Conservation (phyloP, 2,113 vertebrate genomes). For the Varanus salvator region DNA sequence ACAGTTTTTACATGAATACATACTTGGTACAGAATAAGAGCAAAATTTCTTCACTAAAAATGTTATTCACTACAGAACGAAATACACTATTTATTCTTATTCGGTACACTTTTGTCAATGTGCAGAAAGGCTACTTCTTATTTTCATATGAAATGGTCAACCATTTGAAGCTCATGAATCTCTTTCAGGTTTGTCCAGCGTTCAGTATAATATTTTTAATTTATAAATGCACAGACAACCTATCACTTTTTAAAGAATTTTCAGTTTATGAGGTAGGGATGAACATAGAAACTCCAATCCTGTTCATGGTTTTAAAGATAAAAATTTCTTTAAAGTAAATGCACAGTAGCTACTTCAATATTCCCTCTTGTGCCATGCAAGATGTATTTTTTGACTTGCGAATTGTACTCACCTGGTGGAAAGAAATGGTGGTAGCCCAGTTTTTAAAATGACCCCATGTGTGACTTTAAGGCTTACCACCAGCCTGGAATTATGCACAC, state of each 20-base stretch:
- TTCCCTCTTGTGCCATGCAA: not conserved
- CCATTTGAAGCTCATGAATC: not conserved
- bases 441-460: not conserved
- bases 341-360: not conserved
- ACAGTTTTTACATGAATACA: not conserved
- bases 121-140: not conserved
- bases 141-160: no score
- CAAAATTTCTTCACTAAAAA: not conserved
- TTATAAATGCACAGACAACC: not conserved
- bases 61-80: not conserved
- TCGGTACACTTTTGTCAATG: not conserved
- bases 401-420: not conserved
- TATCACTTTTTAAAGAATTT: not conserved
- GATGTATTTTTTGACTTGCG: not conserved
- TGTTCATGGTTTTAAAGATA: not conserved
- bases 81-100: not conserved
- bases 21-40: not conserved
- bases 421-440: not conserved
- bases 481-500: no score
- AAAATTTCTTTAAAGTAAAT: not conserved
- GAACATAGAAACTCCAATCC: not conserved
- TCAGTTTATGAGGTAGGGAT: not conserved
- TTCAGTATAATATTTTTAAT: not conserved
- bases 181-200: not conserved
- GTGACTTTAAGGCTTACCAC: not conserved